Percentiles rank a stretch among this genome's conserved stretches.
Evolutionary conservation across 2,888 invertebrate genomes (phyloP).

Genomic region (Crocallis elinguaria): DNA sequence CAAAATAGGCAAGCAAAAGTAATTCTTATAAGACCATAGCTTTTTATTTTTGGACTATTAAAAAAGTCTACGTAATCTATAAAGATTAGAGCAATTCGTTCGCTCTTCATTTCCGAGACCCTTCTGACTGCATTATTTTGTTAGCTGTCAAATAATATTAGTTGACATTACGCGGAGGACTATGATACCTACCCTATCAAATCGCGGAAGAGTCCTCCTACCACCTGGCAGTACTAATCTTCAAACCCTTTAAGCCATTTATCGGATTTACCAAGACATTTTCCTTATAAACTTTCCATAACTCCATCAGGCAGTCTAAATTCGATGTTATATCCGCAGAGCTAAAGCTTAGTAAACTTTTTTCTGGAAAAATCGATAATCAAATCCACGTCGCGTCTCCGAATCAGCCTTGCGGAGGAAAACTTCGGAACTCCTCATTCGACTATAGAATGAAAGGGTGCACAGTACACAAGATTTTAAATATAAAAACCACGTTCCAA

Average conservation of each 20-base stretch:
- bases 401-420: constrained; percentile 33
- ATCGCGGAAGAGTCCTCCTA: too few species aligned
- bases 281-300: constrained; percentile 6
- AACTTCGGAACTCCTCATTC: constrained; percentile 44
- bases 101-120: too few species aligned
- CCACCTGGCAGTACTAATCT: not conserved
- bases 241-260: not conserved
- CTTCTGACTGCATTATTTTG: too few species aligned
- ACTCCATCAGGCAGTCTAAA: constrained; percentile 15
- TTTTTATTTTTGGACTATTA: not conserved
- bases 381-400: constrained; percentile 37
- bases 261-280: not conserved
- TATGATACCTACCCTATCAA: too few species aligned
- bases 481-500: too few species aligned
- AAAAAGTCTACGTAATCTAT: too few species aligned
- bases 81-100: too few species aligned
- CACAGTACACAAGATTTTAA: constrained; percentile 5
- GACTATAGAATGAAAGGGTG: constrained; percentile 17
- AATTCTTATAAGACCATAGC: not conserved
- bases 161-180: too few species aligned
- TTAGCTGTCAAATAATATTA: too few species aligned
- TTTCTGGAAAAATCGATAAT: constrained; percentile 45
- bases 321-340: constrained; percentile 22
- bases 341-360: constrained; percentile 25
- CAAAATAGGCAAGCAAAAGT: not conserved